A percentile compares a stretch with the other conserved stretches of the same genome.
phyloP scores from a whole-genome alignment of 2,113 vertebrate species.

The Trichomycterus rosablanca region DNA sequence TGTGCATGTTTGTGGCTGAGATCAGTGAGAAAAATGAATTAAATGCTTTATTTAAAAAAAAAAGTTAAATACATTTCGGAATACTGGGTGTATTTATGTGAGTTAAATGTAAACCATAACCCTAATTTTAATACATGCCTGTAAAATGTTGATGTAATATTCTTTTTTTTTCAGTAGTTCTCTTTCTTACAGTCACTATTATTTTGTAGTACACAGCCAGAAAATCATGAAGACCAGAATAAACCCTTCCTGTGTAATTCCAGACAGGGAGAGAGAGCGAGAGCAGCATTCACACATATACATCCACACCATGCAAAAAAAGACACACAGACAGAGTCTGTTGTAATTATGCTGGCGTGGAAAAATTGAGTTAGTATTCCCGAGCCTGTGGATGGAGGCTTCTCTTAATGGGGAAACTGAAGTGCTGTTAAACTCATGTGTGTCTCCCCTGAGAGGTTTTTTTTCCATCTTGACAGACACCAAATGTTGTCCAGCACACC shows the following conservation, averaged over 20 bases:
- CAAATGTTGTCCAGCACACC: constrained; percentile 30
- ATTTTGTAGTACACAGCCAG: not conserved
- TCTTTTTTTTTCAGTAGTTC: too few species aligned
- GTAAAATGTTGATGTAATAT: too few species aligned
- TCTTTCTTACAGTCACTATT: too few species aligned
- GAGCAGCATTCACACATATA: constrained; percentile 34
- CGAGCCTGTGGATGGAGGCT: constrained; percentile 34
- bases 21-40: too few species aligned
- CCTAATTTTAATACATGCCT: too few species aligned
- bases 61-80: too few species aligned
- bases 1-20: too few species aligned
- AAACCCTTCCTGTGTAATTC: constrained; percentile 12
- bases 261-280: constrained; percentile 19
- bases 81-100: too few species aligned
- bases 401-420: constrained; percentile 45
- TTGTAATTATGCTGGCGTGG: constrained; percentile 28
- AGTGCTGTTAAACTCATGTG: constrained; percentile 43
- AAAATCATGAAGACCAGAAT: constrained; percentile 3
- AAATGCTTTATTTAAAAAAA: too few species aligned
- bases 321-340: constrained; percentile 37
- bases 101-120: too few species aligned
- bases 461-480: constrained; percentile 37
- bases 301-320: constrained; percentile 34
- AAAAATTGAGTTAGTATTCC: constrained; percentile 40
- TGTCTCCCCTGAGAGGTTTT: constrained; percentile 31